A percentile compares a stretch with the other conserved stretches of the same genome.
Conservation (phyloP, 2,888 invertebrate species). For the Rotaria sp. region DNA sequence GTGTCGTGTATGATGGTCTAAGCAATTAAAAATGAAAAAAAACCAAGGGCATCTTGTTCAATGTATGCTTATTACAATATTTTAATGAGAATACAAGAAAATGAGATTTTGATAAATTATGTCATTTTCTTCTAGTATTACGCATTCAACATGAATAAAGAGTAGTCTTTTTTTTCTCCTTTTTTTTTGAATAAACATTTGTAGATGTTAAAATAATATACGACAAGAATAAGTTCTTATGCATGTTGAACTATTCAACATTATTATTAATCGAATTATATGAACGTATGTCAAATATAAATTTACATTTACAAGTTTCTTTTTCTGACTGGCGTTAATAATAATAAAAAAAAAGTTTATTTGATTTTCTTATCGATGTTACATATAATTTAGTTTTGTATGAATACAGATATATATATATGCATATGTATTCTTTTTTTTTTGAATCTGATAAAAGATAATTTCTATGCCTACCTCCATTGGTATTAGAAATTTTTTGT, state of each 20-base stretch:
- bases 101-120: neutral
- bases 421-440: too few species aligned
- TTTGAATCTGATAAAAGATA: neutral
- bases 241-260: neutral
- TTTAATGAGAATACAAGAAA: neutral
- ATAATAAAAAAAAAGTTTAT: neutral
- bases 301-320: neutral
- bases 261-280: neutral
- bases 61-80: neutral
- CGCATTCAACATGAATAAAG: neutral
- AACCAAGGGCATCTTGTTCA: neutral
- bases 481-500: neutral
- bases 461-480: neutral
- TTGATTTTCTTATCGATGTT: neutral
- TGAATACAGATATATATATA: too few species aligned
- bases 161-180: too few species aligned
- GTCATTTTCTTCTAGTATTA: neutral
- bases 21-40: neutral
- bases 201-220: neutral
- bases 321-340: neutral
- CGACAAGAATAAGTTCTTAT: neutral
- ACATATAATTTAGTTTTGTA: neutral
- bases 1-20: neutral
- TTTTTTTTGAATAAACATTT: neutral
- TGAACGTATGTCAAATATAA: neutral